Evolutionary conservation across 1,140 invertebrate species (phyloP), one percentile per base, ranked within the genome.

Genomic region (Drepana arcuata): DNA sequence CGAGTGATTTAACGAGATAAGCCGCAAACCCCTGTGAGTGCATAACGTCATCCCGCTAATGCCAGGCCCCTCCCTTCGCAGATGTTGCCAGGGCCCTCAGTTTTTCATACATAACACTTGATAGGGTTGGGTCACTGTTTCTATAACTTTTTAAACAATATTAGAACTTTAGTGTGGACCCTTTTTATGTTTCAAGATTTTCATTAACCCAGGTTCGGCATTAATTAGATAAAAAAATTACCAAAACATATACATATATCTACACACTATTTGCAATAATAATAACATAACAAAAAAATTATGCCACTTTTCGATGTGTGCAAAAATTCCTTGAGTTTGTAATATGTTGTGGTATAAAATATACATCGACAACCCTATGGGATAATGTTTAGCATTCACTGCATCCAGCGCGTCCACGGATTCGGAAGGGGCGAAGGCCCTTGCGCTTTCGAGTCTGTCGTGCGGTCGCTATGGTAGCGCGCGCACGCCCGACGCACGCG

Each of bases 11-110:
- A 70, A 70, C 61, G 53, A 74, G 73, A 77, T 81, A 75, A 75
- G 61, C 63, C 63, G 57, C 57, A 65, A 64, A 77, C 73, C 73
- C 71, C 70, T 66, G 62, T 55, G 67, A 73, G 66, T 77, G 73
- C 71, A 81, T 81, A 81, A 81, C 64, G 68, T 69, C 77, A 70
- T 81, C 73, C 77, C 64, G 49, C 65, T 81, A 81, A 81, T 81
- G 77, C 72, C 71, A 69, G 66, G 70, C 61, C 68, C 70, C 54
- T 45, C 55, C 71, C 67, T 62, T 56, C 68, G 56, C 73, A 78
- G 71, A 78, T 78, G 73, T 67, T 68, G 73, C 64, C 73, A 68
- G 61, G 48, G 52, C 58, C 51, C 43, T 34, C 39, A 59, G 71
- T 67, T 77, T 78, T 72, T 73, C 71, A 73, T 75, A 77, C 63